These are phyloP conservation scores for Python bivittatus DNA, from an alignment of 2,113 vertebrate genomes.

Conservation along the genomic window DNA sequence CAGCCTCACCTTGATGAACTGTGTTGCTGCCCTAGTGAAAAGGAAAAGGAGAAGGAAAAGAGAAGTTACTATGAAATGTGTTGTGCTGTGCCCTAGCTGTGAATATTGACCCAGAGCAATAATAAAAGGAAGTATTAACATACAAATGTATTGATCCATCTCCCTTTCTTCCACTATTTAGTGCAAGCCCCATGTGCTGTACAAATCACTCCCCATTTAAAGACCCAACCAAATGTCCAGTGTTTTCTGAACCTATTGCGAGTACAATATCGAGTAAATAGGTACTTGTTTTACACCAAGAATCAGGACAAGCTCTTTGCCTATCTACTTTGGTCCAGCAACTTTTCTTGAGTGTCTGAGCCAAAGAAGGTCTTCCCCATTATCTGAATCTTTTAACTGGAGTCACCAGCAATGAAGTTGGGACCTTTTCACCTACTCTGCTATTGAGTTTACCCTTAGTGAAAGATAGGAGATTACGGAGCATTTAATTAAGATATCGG, in stretches of 20 bases:
- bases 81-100: neutral
- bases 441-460: neutral
- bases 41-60: neutral
- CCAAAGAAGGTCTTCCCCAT: neutral
- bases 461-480: neutral
- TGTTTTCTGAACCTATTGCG: neutral
- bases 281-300: neutral
- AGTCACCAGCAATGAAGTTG: too few species aligned
- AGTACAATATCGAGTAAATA: neutral
- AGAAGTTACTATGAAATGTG: neutral
- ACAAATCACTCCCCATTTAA: neutral
- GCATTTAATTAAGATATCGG: neutral
- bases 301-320: neutral
- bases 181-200: neutral
- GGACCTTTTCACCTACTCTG: neutral
- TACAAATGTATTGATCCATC: neutral
- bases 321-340: neutral
- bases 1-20: accelerated
- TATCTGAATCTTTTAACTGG: neutral
- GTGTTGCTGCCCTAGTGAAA: neutral
- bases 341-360: neutral
- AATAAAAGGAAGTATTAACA: neutral
- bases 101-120: neutral
- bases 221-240: neutral
- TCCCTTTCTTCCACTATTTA: neutral